Evolutionary conservation across 37 sponge, comb jelly and placozoan genomes (phyloP).

Genomic region (Haliclona indistincta): DNA sequence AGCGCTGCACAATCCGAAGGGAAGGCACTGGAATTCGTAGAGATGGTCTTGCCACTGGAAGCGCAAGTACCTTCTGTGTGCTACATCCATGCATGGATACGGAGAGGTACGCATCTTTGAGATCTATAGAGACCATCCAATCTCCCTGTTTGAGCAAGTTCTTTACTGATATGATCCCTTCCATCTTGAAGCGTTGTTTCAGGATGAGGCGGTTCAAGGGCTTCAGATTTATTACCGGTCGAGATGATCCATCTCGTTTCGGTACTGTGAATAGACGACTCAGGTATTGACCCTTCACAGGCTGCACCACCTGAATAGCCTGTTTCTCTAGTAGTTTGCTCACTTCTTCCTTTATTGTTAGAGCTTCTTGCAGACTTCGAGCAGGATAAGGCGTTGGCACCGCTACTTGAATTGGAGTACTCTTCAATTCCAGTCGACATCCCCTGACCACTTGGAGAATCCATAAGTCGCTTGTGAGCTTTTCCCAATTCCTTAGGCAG

Average conservation of each 20-base stretch:
- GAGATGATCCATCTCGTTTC: conserved; percentile 23
- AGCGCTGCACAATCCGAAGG: conserved; percentile 50
- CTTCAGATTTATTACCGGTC: conserved; percentile 35
- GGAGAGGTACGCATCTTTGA: conserved; percentile 55
- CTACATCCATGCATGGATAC: not conserved
- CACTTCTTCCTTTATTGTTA: too few relatives aligned
- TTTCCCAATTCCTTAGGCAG: conserved; percentile 9
- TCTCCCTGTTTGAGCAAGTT: conserved; percentile 17
- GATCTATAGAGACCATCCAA: conserved; percentile 42
- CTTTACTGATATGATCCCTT: not conserved
- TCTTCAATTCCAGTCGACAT: not conserved
- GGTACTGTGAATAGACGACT: conserved; percentile 32
- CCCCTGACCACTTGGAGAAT: conserved; percentile 4
- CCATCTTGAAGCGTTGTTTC: conserved; percentile 50
- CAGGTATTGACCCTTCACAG: not conserved
- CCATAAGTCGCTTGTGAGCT: not conserved
- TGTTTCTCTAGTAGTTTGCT: not conserved
- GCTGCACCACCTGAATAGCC: not conserved
- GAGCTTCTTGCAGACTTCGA: too few relatives aligned
- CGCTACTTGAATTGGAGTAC: not conserved
- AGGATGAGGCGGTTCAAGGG: conserved; percentile 1
- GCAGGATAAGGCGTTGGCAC: too few relatives aligned
- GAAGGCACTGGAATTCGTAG: conserved; percentile 37
- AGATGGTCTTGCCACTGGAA: conserved; percentile 25
- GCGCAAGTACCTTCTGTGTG: conserved; percentile 23